A percentile compares a stretch with the other conserved stretches of the same genome.
Evolutionary conservation across 2,888 invertebrate species (phyloP).

Genomic region (Cyclophora albipunctata): DNA sequence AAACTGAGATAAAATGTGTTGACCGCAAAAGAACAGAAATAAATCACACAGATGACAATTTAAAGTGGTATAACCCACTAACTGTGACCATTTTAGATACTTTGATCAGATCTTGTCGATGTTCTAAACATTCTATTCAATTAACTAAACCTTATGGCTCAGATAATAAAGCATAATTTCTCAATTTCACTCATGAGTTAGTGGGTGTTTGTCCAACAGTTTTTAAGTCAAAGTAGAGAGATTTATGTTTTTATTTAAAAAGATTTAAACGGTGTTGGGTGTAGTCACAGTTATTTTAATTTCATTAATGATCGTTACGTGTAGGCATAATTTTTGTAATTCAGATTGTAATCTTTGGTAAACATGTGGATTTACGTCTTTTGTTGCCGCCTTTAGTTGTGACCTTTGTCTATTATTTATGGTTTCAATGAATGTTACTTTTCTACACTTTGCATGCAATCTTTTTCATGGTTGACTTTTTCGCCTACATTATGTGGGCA

Average conservation of each 20-base stretch:
- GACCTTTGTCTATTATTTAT: too few relatives aligned
- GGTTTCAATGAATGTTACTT: too few relatives aligned
- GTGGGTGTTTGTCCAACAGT: constrained; percentile 71
- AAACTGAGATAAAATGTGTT: constrained; percentile 62
- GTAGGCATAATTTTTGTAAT: too few relatives aligned
- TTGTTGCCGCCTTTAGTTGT: too few relatives aligned
- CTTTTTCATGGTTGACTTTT: too few relatives aligned
- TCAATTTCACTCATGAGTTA: constrained; percentile 28
- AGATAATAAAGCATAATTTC: constrained; percentile 40
- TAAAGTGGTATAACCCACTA: constrained; percentile 76
- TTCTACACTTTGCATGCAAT: too few relatives aligned
- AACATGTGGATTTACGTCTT: constrained; percentile 19
- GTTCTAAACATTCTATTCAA: constrained; percentile 40
- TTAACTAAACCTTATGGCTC: constrained; percentile 22
- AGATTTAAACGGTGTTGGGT: constrained; percentile 66
- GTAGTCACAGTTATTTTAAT: constrained; percentile 70
- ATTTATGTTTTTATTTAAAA: constrained; percentile 74
- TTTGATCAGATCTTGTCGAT: constrained; percentile 73
- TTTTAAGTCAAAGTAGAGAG: constrained; percentile 55
- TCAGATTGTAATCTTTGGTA: constrained; percentile 12
- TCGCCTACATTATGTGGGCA: too few relatives aligned
- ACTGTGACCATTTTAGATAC: constrained; percentile 77
- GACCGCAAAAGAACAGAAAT: constrained; percentile 72
- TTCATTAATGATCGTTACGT: constrained; percentile 51
- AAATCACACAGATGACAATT: constrained; percentile 77